Evolutionary conservation across 2,888 invertebrate species (phyloP), one percentile per base, ranked within the genome.

Genomic region (Luperina testacea): DNA sequence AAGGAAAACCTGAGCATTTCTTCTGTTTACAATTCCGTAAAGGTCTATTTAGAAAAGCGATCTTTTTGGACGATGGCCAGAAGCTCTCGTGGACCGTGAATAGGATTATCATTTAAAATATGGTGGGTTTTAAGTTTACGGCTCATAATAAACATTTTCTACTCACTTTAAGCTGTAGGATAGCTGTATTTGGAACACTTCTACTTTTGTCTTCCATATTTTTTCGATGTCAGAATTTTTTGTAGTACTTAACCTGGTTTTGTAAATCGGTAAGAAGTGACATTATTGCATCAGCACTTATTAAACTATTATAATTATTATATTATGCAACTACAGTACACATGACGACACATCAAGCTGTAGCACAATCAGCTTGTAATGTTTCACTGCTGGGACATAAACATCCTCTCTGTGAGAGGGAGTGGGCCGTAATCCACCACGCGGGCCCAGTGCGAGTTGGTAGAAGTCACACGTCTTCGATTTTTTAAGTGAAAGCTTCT

Each of bases 11-110:
- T n/a, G 8, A 15, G 0, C 27, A 53, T 24, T n/a, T 9, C 20
- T 68, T 61, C 42, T n/a, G 13, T 63, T 82, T 51, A 76, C 11
- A n/a, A 70, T 76, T 65, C 59, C 48, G 24, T 64, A 69, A 38
- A 77, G n/a, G 64, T 70, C 4, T 48, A n/a, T 73, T 48, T 4
- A 17, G 38, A 64, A 72, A 78, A 72, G 20, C 68, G 2, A 59
- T 78, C 48, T 5, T 51, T 17, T 65, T 81, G 78, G 77, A 77
- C n/a, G 42, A 24, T 61, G 13, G 77, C 80, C 83, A 82, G 70
- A 65, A 38, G 27, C 51, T 67, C 15, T 71, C 51, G 4, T 53
- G n/a, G 9, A 27, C 59, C 32, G 70, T 80, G 69, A 76, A 82
- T 77, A 71, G 53, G 59, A 81, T 65, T 70, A 77, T 45, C 65